Evolutionary conservation across 2,888 invertebrate genomes (phyloP).

Genomic region (Andrena fulva): DNA sequence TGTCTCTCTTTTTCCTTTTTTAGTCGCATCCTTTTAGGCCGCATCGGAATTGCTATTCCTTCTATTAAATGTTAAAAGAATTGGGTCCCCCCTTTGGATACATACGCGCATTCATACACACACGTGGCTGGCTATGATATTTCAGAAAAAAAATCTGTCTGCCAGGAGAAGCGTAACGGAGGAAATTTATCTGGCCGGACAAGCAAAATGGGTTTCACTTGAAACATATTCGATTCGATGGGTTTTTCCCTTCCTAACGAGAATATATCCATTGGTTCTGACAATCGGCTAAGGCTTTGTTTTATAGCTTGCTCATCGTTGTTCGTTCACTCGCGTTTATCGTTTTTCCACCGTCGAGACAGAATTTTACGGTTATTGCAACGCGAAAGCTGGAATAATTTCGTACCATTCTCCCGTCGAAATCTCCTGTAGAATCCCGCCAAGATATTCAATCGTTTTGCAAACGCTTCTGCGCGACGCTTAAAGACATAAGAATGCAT

Average conservation of each 20-base stretch:
- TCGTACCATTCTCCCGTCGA: background rate
- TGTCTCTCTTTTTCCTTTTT: background rate
- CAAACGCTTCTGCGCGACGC: too few species aligned
- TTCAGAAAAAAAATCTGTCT: slow-evolving; percentile 21
- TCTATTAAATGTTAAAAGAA: slow-evolving; percentile 37
- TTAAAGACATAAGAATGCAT: too few species aligned
- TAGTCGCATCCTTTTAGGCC: slow-evolving; percentile 14
- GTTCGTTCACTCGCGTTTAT: slow-evolving; percentile 2
- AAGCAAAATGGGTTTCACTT: slow-evolving; percentile 34
- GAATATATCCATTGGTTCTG: slow-evolving; percentile 26
- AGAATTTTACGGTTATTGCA: slow-evolving; percentile 15
- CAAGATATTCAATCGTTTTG: too few species aligned
- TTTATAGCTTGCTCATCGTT: slow-evolving; percentile 40
- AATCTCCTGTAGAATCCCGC: background rate
- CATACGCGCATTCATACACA: too few species aligned
- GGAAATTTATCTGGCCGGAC: slow-evolving; percentile 22
- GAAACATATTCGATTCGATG: slow-evolving; percentile 44
- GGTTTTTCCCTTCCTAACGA: slow-evolving; percentile 12
- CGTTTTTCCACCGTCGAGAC: slow-evolving; percentile 25
- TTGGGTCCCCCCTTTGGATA: background rate
- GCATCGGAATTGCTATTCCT: slow-evolving; percentile 54
- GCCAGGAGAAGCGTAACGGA: slow-evolving; percentile 13
- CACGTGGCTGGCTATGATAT: slow-evolving; percentile 30
- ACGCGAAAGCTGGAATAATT: slow-evolving; percentile 7
- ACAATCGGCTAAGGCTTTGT: slow-evolving; percentile 43